Evolutionary conservation across 2,797 vertebrate species (phyloP).

Genomic region (Kryptopterus vitreolus): DNA sequence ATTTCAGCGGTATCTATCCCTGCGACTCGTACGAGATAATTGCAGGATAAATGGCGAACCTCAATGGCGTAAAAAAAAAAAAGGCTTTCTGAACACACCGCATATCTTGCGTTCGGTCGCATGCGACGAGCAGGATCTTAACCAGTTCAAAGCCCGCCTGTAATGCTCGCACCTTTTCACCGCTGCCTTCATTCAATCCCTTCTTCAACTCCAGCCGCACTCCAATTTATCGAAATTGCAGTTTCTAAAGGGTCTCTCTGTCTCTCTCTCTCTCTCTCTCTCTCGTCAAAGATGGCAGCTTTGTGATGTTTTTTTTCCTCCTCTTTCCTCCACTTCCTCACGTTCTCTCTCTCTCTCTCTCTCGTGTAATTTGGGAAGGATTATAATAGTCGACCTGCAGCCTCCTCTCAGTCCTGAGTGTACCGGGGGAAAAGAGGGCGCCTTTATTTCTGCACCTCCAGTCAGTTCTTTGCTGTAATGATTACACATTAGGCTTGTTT

Average conservation of each 20-base stretch:
- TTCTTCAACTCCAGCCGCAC: constrained; percentile 12
- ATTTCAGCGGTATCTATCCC: constrained; percentile 15
- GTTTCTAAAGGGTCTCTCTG: no score
- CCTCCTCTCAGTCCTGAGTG: constrained; percentile 47
- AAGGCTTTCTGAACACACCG: constrained; percentile 37
- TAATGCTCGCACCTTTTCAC: background rate
- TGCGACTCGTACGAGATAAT: constrained; percentile 43
- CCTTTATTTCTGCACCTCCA: constrained; percentile 56
- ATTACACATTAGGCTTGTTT: constrained; percentile 56
- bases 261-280: background rate
- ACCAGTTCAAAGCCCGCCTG: constrained; percentile 34
- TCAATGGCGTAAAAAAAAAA: constrained; percentile 37
- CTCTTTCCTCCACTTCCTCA: constrained; percentile 2
- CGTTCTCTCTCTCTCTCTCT: constrained; percentile 31
- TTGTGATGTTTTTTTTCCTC: constrained; percentile 12
- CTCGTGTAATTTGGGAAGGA: constrained; percentile 30
- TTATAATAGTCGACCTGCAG: constrained; percentile 35
- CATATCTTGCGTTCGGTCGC: constrained; percentile 23
- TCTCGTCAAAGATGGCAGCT: constrained; percentile 15
- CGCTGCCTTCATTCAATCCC: constrained; percentile 1
- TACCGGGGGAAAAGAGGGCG: constrained; percentile 28
- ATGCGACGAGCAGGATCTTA: constrained; percentile 35
- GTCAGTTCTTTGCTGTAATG: constrained; percentile 49
- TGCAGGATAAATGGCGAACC: constrained; percentile 46
- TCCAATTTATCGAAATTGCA: no score